A percentile compares a stretch with the other conserved stretches of the same genome.
Evolutionary conservation across 2,113 vertebrate genomes (phyloP).

Genomic region (Plecotus auritus): DNA sequence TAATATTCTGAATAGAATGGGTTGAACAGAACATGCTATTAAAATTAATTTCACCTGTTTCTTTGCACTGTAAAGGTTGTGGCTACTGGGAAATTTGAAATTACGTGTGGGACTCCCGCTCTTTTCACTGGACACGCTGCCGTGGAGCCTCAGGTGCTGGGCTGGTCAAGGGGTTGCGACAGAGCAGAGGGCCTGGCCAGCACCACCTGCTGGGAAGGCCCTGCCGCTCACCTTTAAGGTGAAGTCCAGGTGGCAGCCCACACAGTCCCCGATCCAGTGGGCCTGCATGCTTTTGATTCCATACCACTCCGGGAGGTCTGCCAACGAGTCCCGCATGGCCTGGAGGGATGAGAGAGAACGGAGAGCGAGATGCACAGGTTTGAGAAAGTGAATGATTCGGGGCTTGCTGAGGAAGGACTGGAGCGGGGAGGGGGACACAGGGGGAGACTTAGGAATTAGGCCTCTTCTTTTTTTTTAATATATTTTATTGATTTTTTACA

Average conservation of each 20-base stretch:
- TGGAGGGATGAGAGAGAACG: conserved; percentile 67
- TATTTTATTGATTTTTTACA: no score
- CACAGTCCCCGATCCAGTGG: conserved; percentile 97
- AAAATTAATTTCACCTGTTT: background rate
- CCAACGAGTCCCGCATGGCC: conserved; percentile 90
- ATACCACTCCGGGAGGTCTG: conserved; percentile 94
- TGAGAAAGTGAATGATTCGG: background rate
- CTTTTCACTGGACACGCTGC: fast-evolving
- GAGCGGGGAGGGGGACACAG: background rate
- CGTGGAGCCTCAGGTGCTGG: fast-evolving
- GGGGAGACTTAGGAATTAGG: background rate
- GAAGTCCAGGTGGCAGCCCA: conserved; percentile 93
- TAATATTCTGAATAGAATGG: background rate
- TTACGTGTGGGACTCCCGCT: fast-evolving
- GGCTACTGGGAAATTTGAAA: background rate
- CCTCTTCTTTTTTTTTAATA: no score
- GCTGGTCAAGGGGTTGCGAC: background rate
- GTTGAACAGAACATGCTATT: background rate
- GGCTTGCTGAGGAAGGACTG: background rate
- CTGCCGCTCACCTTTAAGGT: conserved; percentile 86
- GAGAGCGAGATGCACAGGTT: background rate
- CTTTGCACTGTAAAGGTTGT: background rate
- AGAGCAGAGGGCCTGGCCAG: background rate
- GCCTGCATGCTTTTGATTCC: conserved; percentile 98
- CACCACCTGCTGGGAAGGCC: fast-evolving